Evolutionary conservation across 2,113 vertebrate genomes (phyloP).

Genomic region (Neofelis nebulosa): DNA sequence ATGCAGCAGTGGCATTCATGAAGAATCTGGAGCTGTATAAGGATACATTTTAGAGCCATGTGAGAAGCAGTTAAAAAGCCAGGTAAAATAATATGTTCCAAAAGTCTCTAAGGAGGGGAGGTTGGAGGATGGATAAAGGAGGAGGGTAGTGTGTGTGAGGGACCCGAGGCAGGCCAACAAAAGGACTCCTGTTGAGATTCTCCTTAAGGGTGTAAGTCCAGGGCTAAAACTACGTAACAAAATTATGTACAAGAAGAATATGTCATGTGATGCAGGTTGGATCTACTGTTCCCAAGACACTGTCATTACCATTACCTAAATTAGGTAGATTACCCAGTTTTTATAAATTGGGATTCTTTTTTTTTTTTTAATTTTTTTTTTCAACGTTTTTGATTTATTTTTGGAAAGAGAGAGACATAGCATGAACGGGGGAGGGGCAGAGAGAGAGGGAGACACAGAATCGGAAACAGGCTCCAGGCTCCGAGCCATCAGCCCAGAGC

Average conservation of each 20-base stretch:
- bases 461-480: too few species aligned
- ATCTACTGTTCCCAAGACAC: not conserved
- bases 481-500: too few species aligned
- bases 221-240: conserved; percentile 1
- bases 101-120: not conserved
- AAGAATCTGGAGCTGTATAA: not conserved
- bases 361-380: too few species aligned
- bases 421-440: too few species aligned
- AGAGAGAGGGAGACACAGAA: too few species aligned
- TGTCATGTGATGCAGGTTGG: not conserved
- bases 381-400: too few species aligned
- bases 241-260: not conserved
- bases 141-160: not conserved
- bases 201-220: not conserved
- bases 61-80: not conserved
- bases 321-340: not conserved
- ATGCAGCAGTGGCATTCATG: not conserved
- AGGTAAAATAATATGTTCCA: not conserved
- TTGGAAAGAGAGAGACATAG: too few species aligned
- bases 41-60: not conserved
- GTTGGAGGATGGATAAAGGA: not conserved
- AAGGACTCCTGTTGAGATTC: not conserved
- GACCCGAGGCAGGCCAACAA: not conserved
- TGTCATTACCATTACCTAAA: not conserved
- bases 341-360: conserved; percentile 33